Base-by-base conservation (phyloP, 53 echinoderm and acorn worm genomes). In the Pentamera pediparva region DNA sequence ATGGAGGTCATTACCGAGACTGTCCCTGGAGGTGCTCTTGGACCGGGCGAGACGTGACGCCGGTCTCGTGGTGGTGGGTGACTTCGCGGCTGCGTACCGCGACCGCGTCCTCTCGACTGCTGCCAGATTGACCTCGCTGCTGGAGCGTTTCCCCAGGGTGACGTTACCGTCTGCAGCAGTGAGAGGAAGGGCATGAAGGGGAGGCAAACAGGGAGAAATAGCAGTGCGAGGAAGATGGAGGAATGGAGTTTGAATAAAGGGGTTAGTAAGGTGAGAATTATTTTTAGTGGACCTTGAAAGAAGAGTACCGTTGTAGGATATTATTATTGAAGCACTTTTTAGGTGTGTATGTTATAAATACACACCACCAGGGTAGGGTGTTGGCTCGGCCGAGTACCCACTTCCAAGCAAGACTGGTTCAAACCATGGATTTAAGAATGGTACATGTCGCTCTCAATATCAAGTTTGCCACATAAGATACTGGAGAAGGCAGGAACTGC, bases 21-120 rank as follows among this genome's bases (percentile, higher is more conserved):
- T 95, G 70, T 95, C 96, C 77, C 90, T 90, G 79, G 96, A 95
- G 32, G 96, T 90, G 13, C 90, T 90, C 85, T 95, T 95, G 56
- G 93, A 93, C 54, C 93, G 71, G 32, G 93, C 84, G 76, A 93
- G 79, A 53, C 93, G 65, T 13, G 89, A 85, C 18, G 93, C 84
- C 24, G 84, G 84, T 65, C 80, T 80, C 25, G 82, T 61, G 32
- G 92, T 84, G 39, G 86, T 80, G 17, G 81, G 58, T 22, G 81
- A 58, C 28, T 56, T 76, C 32, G 80, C 69, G 21, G 79, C 34
- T 1, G 83, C 53, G 78, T 95, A 90, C 37, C 96, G 85, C 10
- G 96, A 91, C 54, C 89, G 82, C 17, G 96, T 88, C 65, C 96
- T 81, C 30, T 87, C 85, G 7, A 90, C 96, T 17, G 96, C 96